Percentiles rank a stretch among this genome's conserved stretches.
Conservation (phyloP, 2,797 vertebrate species). For the Allobates femoralis region DNA sequence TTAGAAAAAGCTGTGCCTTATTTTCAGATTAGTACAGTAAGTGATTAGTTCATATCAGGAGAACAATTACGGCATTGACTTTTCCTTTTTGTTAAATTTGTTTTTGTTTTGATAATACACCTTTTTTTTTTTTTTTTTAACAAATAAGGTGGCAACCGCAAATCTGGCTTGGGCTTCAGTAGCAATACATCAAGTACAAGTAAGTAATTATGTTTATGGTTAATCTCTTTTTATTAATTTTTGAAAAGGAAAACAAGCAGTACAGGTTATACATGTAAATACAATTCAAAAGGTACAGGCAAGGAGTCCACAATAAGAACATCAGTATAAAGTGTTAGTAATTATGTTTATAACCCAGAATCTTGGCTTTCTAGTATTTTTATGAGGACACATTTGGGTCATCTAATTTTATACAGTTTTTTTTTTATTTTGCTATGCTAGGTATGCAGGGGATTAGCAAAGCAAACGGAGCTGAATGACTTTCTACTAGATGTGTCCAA, state of each 20-base stretch:
- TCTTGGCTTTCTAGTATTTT: not conserved
- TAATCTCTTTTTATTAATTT: too few relatives aligned
- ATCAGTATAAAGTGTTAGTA: slow-evolving; percentile 95
- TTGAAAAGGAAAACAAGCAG: too few relatives aligned
- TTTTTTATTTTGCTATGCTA: slow-evolving; percentile 66
- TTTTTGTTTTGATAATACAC: not conserved
- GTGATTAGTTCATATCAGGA: too few relatives aligned
- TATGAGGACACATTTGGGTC: not conserved
- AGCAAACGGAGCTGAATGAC: slow-evolving; percentile 98
- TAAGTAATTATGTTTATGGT: slow-evolving; percentile 71
- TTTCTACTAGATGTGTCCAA: slow-evolving; percentile 99
- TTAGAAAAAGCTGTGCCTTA: too few relatives aligned
- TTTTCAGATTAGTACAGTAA: too few relatives aligned
- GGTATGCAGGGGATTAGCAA: slow-evolving; percentile 97
- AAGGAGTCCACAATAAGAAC: too few relatives aligned
- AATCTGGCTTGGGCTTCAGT: slow-evolving; percentile 97
- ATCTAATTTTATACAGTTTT: not conserved
- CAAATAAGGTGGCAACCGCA: slow-evolving; percentile 93
- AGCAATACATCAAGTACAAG: slow-evolving; percentile 98
- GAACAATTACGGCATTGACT: too few relatives aligned
- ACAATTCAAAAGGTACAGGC: too few relatives aligned
- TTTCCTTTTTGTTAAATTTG: too few relatives aligned
- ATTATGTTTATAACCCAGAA: not conserved
- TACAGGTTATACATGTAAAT: too few relatives aligned
- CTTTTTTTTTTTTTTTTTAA: slow-evolving; percentile 62